Evolutionary conservation across 2,888 invertebrate species (phyloP).

Genomic region (Taphrorychus bicolor): DNA sequence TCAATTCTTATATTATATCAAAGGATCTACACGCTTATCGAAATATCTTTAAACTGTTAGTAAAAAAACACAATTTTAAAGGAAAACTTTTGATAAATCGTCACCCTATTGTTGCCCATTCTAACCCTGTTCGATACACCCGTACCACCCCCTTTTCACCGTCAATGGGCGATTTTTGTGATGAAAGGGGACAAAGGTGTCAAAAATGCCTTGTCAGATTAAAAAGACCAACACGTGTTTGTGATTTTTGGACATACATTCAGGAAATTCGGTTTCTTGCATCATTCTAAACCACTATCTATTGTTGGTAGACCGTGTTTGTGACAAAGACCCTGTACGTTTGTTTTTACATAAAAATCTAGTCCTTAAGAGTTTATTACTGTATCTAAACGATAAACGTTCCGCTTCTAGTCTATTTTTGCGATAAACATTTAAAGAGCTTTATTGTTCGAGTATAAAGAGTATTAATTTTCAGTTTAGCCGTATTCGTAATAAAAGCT

Average conservation of each 20-base stretch:
- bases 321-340: too few species aligned
- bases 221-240: background rate
- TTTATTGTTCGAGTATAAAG: background rate
- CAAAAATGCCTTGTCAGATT: conserved; percentile 14
- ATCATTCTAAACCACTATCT: too few species aligned
- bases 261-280: conserved; percentile 6
- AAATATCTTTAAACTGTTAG: conserved; percentile 23
- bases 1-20: background rate
- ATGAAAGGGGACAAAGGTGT: conserved; percentile 15
- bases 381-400: conserved; percentile 16
- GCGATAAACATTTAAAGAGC: background rate
- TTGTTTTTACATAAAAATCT: too few species aligned
- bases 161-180: conserved; percentile 12
- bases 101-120: conserved; percentile 20
- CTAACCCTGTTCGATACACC: conserved; percentile 35
- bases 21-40: conserved; percentile 15
- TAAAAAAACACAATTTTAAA: conserved; percentile 8
- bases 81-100: conserved; percentile 25
- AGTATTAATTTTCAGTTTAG: conserved; percentile 1
- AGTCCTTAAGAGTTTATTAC: too few species aligned
- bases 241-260: conserved; percentile 6
- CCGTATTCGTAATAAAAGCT: conserved; percentile 4
- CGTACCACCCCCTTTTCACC: conserved; percentile 16
- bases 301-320: too few species aligned
- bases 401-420: conserved; percentile 10